Evolutionary conservation across 2,113 vertebrate genomes (phyloP), one percentile per base, ranked within the genome.

Genomic region (Limnothrissa miodon): DNA sequence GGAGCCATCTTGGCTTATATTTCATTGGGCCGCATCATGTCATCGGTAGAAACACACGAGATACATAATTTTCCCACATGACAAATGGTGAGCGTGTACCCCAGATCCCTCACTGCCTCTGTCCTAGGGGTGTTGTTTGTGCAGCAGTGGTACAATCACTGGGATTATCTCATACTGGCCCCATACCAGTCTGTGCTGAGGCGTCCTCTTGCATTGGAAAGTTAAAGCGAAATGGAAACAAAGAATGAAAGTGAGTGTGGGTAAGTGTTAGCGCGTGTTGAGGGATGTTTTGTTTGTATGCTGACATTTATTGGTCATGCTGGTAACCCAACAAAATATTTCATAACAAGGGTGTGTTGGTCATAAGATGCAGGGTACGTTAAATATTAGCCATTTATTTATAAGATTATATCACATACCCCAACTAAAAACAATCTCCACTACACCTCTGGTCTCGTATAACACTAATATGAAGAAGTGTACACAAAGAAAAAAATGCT

Each of bases 1-100:
- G 84, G 85, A 92, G 93, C 93, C 94, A 95, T 95, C 94, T 93
- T 85, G 87, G 92, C 92, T 91, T 94, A 94, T 94, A 93, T 95
- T 95, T 95, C 93, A 95, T 94, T 92, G 93, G 90, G 92, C 92
- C 93, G 91, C 94, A 93, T 94, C 93, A 95, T 95, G 94, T 95
- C 94, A 94, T 94, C 92, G 92, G 86, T 86, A 86, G 92, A 90
- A 92, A 85, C 93, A 87, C 92, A 88, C 91, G 90, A 93, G 92
- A 94, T 94, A 94, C 92, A 94, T 95, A 94, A 95, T 95, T 95
- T 93, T 90, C 86, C 92, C 86, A 93, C 93, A 92, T 95, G 94
- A 95, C 92, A 94, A 94, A 95, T 92, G 85, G 90, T 89, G 90
- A 90, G 91, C 92, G 44, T 45, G 17, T 92, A 92, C 91, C 86